Evolutionary conservation across 1,140 invertebrate genomes (phyloP).

Genomic region (Lasioglossum baleicum): DNA sequence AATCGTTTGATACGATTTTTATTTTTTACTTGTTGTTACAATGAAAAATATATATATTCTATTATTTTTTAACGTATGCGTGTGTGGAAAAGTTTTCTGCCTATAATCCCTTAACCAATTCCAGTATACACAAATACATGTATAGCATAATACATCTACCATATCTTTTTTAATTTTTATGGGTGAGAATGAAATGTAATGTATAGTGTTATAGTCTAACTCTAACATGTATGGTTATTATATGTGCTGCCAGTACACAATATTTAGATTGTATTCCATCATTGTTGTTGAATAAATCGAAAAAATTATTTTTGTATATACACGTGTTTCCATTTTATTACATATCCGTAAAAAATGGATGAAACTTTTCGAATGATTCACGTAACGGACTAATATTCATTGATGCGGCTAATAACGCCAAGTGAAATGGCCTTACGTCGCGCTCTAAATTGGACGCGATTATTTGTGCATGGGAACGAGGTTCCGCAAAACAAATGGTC

Average conservation of each 20-base stretch:
- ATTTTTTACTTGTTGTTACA: slow-evolving; percentile 29
- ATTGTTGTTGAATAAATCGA: slow-evolving; percentile 27
- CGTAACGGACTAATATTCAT: neutral
- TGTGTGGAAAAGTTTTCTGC: slow-evolving; percentile 40
- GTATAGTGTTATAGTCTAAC: neutral
- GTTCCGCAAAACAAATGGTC: neutral
- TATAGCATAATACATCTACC: neutral
- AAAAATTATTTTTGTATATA: slow-evolving; percentile 32
- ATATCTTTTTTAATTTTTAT: slow-evolving; percentile 1
- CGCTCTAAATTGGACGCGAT: neutral
- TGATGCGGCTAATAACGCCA: neutral
- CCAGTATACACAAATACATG: neutral
- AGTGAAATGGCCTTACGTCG: slow-evolving; percentile 9
- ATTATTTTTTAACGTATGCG: slow-evolving; percentile 43
- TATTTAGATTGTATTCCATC: slow-evolving; percentile 14
- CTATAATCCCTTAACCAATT: slow-evolving; percentile 30
- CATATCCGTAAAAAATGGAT: neutral
- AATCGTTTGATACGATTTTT: slow-evolving; percentile 62
- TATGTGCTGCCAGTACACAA: slow-evolving; percentile 17
- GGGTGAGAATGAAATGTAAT: neutral
- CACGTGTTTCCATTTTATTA: neutral
- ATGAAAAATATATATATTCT: slow-evolving; percentile 45
- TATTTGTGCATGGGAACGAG: neutral
- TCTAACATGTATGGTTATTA: neutral
- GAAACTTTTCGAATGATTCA: neutral